A percentile compares a stretch with the other conserved stretches of the same genome.
Evolutionary conservation across 2,113 vertebrate species (phyloP).

Genomic region (Telmatochromis brachygnathus): DNA sequence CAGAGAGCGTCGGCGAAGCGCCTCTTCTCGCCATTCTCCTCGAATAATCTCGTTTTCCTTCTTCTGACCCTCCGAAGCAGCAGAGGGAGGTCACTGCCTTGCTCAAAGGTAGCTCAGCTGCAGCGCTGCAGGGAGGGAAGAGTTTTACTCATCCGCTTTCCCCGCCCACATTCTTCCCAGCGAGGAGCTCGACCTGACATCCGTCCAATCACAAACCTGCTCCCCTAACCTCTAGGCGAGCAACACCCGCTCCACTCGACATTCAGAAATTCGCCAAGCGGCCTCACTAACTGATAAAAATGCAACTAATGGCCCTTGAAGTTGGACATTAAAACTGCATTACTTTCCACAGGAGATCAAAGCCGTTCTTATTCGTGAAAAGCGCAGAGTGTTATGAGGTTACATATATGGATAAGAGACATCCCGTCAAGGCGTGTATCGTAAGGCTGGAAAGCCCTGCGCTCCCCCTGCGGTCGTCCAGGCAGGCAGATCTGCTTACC

Average conservation of each 20-base stretch:
- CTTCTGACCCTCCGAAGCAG: background rate
- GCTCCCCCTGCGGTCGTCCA: constrained; percentile 14
- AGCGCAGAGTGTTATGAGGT: constrained; percentile 62
- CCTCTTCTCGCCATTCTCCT: background rate
- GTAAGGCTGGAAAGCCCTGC: constrained; percentile 26
- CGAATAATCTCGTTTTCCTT: background rate
- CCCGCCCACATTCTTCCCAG: constrained; percentile 23
- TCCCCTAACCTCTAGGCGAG: constrained; percentile 4
- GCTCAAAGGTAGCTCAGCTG: constrained; percentile 22
- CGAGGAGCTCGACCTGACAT: background rate
- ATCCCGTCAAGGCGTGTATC: constrained; percentile 50
- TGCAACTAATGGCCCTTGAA: constrained; percentile 62
- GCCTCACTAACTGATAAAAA: constrained; percentile 54
- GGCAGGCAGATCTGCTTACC: constrained; percentile 49
- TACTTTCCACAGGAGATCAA: constrained; percentile 68
- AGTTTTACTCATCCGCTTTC: constrained; percentile 7
- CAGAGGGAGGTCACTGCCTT: background rate
- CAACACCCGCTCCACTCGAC: constrained; percentile 22
- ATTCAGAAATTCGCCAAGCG: constrained; percentile 38
- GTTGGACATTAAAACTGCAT: constrained; percentile 67
- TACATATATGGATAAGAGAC: constrained; percentile 63
- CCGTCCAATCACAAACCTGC: constrained; percentile 12
- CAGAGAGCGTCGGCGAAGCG: background rate
- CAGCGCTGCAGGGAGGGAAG: background rate
- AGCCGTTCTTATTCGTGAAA: constrained; percentile 65